Conservation (phyloP, 2,888 invertebrate genomes). For the Chydorus sphaericus region DNA sequence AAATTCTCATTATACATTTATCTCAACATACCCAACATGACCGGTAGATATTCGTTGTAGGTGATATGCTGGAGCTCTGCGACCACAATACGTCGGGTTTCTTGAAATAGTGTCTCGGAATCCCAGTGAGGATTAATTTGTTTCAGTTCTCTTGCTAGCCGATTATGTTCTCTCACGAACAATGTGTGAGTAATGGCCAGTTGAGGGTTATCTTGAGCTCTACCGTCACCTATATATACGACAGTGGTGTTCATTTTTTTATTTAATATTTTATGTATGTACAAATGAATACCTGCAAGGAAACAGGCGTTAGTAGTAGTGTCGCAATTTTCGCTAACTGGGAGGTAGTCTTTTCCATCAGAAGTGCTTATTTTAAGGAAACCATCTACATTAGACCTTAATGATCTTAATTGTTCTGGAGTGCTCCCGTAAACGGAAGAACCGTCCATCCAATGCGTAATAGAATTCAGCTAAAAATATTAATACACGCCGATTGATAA, state of each 20-base stretch:
- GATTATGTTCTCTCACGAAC: constrained; percentile 29
- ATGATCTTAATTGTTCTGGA: constrained; percentile 44
- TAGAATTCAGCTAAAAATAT: constrained; percentile 31
- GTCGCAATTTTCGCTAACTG: background rate
- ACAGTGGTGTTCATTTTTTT: background rate
- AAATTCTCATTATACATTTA: background rate
- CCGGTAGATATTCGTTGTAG: constrained; percentile 24
- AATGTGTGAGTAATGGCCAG: constrained; percentile 27
- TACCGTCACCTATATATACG: constrained; percentile 20
- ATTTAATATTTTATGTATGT: background rate
- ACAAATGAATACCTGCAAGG: background rate
- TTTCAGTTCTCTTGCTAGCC: constrained; percentile 24
- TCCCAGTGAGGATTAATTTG: constrained; percentile 27
- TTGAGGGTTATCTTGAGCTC: constrained; percentile 22
- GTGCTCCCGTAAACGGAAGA: constrained; percentile 69
- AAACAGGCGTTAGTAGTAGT: background rate
- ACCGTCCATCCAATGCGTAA: constrained; percentile 58
- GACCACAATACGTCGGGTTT: constrained; percentile 27
- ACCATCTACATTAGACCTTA: constrained; percentile 55
- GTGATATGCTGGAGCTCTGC: constrained; percentile 27
- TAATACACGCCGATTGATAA: background rate
- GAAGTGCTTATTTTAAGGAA: constrained; percentile 26
- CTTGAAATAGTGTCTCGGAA: constrained; percentile 27
- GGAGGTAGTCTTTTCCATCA: background rate
- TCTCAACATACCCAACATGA: constrained; percentile 21